These are phyloP conservation scores for Pollenia griseotomentosa DNA, from an alignment of 2,888 invertebrate genomes.

Conservation along the genomic window DNA sequence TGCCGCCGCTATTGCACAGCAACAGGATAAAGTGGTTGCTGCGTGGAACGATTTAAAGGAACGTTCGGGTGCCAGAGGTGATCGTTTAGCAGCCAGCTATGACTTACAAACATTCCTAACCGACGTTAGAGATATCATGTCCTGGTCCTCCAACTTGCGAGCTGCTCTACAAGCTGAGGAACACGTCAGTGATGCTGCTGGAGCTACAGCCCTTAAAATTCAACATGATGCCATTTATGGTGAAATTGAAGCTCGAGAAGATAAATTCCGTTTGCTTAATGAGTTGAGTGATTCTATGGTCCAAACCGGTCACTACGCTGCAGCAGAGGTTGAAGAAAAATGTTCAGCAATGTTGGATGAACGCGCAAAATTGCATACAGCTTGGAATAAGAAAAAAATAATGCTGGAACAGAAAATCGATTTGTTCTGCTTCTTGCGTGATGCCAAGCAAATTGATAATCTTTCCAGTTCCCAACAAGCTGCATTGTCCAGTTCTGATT, in stretches of 20 bases:
- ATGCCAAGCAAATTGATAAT: constrained; percentile 96
- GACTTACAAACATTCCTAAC: constrained; percentile 95
- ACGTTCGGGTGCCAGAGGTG: constrained; percentile 91
- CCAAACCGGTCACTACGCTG: constrained; percentile 92
- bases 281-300: constrained; percentile 93
- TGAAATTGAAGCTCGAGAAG: constrained; percentile 95
- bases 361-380: constrained; percentile 90
- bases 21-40: constrained; percentile 93
- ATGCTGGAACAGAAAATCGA: constrained; percentile 96
- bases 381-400: constrained; percentile 95
- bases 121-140: constrained; percentile 93
- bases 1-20: constrained; percentile 93
- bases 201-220: constrained; percentile 91
- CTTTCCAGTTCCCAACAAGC: constrained; percentile 95
- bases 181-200: constrained; percentile 91
- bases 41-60: constrained; percentile 95
- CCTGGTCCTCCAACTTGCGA: constrained; percentile 93
- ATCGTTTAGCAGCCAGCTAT: constrained; percentile 93
- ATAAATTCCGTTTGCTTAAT: constrained; percentile 90
- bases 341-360: constrained; percentile 91
- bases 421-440: constrained; percentile 96
- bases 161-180: constrained; percentile 91
- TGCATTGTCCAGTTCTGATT: constrained; percentile 88
- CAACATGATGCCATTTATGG: constrained; percentile 93
- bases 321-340: constrained; percentile 91